Conservation (phyloP, 2,797 vertebrate genomes). For the Neomorphus geoffroyi region DNA sequence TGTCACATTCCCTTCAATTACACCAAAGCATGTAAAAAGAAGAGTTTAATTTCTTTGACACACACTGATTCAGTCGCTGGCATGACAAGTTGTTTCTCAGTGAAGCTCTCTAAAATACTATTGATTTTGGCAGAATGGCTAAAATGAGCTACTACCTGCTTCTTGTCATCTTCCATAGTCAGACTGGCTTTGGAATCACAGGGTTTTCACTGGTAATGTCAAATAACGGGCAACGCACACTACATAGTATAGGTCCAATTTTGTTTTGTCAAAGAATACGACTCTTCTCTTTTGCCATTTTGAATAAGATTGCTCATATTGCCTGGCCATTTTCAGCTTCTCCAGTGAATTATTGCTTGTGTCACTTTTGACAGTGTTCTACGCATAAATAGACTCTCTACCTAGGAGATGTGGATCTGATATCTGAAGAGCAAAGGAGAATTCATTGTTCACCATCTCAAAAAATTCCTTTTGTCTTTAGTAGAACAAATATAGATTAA, state of each 20-base stretch:
- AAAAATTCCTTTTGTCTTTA: neutral
- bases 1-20: neutral
- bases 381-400: neutral
- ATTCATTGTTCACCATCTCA: neutral
- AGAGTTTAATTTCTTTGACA: constrained; percentile 23
- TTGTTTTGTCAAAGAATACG: neutral
- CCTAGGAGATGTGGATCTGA: neutral
- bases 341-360: neutral
- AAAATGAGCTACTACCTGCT: constrained; percentile 17
- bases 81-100: constrained; percentile 25
- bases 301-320: neutral
- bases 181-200: neutral
- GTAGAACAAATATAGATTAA: neutral
- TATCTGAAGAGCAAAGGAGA: neutral
- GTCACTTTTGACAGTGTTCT: neutral
- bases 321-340: neutral
- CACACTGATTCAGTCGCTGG: constrained; percentile 4
- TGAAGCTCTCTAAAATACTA: constrained; percentile 36
- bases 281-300: neutral
- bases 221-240: neutral
- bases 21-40: neutral
- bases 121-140: constrained; percentile 43
- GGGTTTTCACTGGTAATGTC: neutral
- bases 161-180: neutral
- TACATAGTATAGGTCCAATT: neutral